A percentile compares a stretch with the other conserved stretches of the same genome.
Evolutionary conservation across 2,113 vertebrate species (phyloP).

Genomic region (Phyllostomus discolor): DNA sequence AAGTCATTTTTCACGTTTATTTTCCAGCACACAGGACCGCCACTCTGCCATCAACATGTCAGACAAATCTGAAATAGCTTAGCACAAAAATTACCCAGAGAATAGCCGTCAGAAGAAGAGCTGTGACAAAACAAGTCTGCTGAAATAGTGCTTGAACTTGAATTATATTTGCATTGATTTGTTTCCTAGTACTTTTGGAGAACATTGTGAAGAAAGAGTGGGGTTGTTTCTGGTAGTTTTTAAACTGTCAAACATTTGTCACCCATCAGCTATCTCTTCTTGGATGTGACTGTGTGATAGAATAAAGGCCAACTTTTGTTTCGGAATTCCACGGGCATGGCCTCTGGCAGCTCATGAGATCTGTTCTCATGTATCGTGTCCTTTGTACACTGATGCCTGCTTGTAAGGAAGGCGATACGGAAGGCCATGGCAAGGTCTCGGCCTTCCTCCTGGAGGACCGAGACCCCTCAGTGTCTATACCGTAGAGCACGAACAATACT

Average conservation of each 20-base stretch:
- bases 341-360: neutral
- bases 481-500: neutral
- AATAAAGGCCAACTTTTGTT: constrained; percentile 39
- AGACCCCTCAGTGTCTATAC: neutral
- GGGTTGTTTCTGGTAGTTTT: constrained; percentile 44
- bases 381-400: neutral
- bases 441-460: neutral
- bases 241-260: constrained; percentile 34
- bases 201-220: constrained; percentile 25
- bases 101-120: constrained; percentile 38
- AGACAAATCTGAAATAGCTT: constrained; percentile 27
- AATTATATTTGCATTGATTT: constrained; percentile 60
- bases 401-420: neutral
- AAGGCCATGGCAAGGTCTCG: neutral
- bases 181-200: constrained; percentile 20
- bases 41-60: neutral
- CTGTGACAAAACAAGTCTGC: neutral
- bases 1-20: constrained; percentile 43
- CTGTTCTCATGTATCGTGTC: neutral
- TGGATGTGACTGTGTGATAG: neutral
- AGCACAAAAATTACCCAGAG: constrained; percentile 47
- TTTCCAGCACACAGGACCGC: constrained; percentile 28
- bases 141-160: constrained; percentile 1
- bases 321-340: neutral
- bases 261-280: neutral